Conservation (phyloP, 2,888 invertebrate genomes). For the Drymonia ruficornis region DNA sequence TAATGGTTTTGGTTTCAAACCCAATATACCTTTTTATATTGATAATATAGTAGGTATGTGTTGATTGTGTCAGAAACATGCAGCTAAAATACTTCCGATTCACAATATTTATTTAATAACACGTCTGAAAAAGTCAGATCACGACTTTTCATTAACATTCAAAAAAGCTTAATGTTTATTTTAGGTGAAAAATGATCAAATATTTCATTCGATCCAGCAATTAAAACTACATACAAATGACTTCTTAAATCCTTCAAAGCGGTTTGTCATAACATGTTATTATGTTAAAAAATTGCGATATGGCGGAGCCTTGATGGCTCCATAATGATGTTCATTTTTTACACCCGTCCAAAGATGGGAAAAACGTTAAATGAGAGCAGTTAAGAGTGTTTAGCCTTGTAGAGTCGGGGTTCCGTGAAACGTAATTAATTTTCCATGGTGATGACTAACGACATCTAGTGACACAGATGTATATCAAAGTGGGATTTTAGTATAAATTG, state of each 20-base stretch:
- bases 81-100: too few species aligned
- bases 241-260: constrained; percentile 59
- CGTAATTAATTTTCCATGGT: neutral
- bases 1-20: too few species aligned
- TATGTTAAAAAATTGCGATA: constrained; percentile 51
- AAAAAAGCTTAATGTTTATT: neutral
- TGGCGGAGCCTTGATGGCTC: constrained; percentile 54
- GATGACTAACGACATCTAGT: neutral
- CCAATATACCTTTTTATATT: too few species aligned
- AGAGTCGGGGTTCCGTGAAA: neutral
- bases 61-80: too few species aligned
- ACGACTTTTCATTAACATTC: neutral
- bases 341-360: constrained; percentile 18
- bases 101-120: too few species aligned
- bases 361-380: constrained; percentile 6
- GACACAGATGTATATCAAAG: neutral
- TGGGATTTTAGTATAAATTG: neutral
- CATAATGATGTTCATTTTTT: constrained; percentile 64
- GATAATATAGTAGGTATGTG: too few species aligned
- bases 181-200: neutral
- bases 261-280: constrained; percentile 66
- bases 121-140: too few species aligned
- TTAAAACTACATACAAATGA: constrained; percentile 39
- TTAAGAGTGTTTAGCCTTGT: neutral
- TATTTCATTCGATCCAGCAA: neutral